phyloP scores from a whole-genome alignment of 92 coral and sea anemone genomes.

The Porites cylindrica region DNA sequence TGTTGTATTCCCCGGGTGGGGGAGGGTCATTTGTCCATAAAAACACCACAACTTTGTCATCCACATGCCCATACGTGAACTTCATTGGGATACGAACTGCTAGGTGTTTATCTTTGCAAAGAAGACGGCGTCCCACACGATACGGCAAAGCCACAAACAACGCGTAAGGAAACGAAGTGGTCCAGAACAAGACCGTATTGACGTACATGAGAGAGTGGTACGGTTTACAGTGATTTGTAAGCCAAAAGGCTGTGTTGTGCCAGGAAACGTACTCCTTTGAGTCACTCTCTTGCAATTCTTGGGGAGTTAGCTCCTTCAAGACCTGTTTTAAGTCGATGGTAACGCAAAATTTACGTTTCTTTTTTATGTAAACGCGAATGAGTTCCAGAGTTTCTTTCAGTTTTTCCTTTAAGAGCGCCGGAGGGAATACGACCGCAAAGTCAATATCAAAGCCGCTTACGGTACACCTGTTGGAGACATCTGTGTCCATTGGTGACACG shows the following conservation, averaged over 20 bases:
- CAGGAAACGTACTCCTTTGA: conserved; percentile 43
- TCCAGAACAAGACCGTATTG: conserved; percentile 37
- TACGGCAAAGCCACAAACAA: conserved; percentile 34
- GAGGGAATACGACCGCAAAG: no score
- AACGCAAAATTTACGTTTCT: no score
- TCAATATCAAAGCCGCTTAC: no score
- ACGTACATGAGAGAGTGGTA: conserved; percentile 45
- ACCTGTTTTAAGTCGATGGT: conserved; percentile 19
- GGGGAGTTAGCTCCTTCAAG: conserved; percentile 15
- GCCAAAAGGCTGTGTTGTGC: conserved; percentile 49
- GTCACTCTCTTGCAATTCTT: not conserved
- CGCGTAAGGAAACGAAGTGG: conserved; percentile 27
- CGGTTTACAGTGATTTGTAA: conserved; percentile 44
- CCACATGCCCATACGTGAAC: conserved; percentile 10
- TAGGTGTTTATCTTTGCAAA: conserved; percentile 9
- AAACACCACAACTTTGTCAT: conserved; percentile 27
- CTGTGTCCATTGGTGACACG: no score
- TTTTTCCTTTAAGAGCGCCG: no score
- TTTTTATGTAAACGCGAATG: no score
- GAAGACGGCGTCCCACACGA: conserved; percentile 34
- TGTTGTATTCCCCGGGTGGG: conserved; percentile 33
- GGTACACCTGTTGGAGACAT: no score
- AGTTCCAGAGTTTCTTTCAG: no score
- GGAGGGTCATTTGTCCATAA: conserved; percentile 13
- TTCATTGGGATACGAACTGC: not conserved